Evolutionary conservation across 23 tunicate genomes (phyloP).

Genomic region (Pegea sp.): DNA sequence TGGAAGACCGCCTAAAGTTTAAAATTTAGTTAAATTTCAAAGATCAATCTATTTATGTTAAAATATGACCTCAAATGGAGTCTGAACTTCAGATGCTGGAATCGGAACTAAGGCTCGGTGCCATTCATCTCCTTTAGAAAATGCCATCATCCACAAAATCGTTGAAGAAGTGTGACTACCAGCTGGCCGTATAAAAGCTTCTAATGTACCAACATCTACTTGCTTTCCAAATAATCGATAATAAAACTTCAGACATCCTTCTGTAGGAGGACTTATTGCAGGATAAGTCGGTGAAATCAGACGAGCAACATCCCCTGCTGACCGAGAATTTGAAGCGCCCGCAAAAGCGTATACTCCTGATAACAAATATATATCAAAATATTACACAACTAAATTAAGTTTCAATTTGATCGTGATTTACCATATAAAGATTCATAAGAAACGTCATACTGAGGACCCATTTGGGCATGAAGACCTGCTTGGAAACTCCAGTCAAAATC

Average conservation of each 20-base stretch:
- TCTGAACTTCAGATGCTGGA: neutral
- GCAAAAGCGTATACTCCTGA: constrained; percentile 21
- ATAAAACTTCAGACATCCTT: constrained; percentile 23
- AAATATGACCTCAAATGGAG: neutral
- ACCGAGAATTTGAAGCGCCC: constrained; percentile 5
- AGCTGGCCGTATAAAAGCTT: neutral
- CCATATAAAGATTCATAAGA: constrained; percentile 27
- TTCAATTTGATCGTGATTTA: neutral
- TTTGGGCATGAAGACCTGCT: constrained; percentile 5
- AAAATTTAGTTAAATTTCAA: neutral
- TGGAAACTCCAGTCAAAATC: constrained; percentile 43
- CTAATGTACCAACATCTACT: constrained; percentile 10
- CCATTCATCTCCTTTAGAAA: constrained; percentile 40
- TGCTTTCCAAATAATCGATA: constrained; percentile 24
- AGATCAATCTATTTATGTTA: no score
- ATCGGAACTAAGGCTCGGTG: constrained; percentile 17
- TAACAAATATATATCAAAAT: neutral
- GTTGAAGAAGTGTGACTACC: neutral
- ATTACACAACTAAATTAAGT: neutral
- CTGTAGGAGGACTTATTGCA: constrained; percentile 5
- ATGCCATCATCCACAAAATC: constrained; percentile 4
- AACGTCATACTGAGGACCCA: constrained; percentile 28
- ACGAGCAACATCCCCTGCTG: constrained; percentile 17
- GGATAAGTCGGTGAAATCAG: constrained; percentile 15
- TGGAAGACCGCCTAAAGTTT: constrained; percentile 23